These are phyloP conservation scores for Arrhopalites spinosus DNA, from an alignment of 2,888 invertebrate genomes.

Conservation along the genomic window DNA sequence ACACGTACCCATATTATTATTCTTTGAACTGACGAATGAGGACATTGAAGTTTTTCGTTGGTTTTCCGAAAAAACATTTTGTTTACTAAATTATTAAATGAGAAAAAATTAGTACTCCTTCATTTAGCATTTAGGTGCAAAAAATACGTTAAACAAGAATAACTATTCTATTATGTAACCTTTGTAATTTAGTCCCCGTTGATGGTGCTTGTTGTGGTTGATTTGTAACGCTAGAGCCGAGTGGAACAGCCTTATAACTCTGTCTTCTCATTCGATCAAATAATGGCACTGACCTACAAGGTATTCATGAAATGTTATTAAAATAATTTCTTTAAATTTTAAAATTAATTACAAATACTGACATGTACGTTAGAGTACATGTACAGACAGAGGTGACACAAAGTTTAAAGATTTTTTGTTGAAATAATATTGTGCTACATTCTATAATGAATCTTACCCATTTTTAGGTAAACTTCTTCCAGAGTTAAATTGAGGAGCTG, in stretches of 20 bases:
- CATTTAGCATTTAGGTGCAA: too few species aligned
- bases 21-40: conserved; percentile 43
- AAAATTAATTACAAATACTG: too few species aligned
- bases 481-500: conserved; percentile 54
- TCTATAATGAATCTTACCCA: too few species aligned
- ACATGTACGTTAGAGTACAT: too few species aligned
- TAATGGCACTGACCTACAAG: conserved; percentile 70
- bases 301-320: too few species aligned
- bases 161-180: too few species aligned
- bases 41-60: conserved; percentile 39
- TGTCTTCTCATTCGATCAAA: conserved; percentile 80
- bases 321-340: too few species aligned
- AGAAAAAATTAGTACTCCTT: too few species aligned
- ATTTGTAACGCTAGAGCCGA: conserved; percentile 43
- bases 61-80: conserved; percentile 44
- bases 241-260: conserved; percentile 53
- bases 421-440: too few species aligned
- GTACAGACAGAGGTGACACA: too few species aligned
- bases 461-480: conserved; percentile 71
- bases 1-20: conserved; percentile 40
- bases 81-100: conserved; percentile 49
- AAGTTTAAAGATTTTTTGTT: too few species aligned
- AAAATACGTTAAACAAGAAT: too few species aligned
- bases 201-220: neutral
- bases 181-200: conserved; percentile 11